phyloP scores from a whole-genome alignment of 2,113 vertebrate genomes.

The Albula goreensis region DNA sequence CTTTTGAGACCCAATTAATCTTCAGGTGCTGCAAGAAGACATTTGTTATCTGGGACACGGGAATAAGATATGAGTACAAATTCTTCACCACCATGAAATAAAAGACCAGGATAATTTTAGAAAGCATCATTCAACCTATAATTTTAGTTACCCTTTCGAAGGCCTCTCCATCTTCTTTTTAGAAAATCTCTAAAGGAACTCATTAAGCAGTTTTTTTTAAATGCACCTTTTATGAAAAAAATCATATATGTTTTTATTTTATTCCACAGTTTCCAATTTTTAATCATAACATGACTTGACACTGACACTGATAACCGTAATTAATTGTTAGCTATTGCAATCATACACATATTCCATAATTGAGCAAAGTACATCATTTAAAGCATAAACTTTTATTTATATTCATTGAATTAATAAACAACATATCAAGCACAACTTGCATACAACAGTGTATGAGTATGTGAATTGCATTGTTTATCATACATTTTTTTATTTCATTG shows the following conservation, averaged over 20 bases:
- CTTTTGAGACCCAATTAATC: conserved; percentile 73
- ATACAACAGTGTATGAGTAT: background rate
- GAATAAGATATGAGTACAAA: conserved; percentile 81
- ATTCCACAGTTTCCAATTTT: conserved; percentile 6
- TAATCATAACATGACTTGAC: background rate
- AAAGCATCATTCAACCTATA: conserved; percentile 78
- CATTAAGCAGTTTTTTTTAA: conserved; percentile 52
- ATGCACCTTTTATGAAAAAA: conserved; percentile 16
- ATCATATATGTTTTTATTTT: conserved; percentile 21
- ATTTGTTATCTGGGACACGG: conserved; percentile 71
- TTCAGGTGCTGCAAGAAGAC: conserved; percentile 70
- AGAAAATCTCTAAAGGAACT: conserved; percentile 64
- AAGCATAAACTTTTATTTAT: no score
- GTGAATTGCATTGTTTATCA: background rate
- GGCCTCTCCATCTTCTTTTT: conserved; percentile 67
- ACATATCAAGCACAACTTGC: background rate
- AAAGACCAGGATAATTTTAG: conserved; percentile 82
- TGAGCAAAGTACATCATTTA: no score
- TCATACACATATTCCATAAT: no score
- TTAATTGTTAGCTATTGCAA: no score
- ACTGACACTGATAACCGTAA: background rate
- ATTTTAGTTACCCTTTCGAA: conserved; percentile 71
- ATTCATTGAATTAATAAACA: no score
- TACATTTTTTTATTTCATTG: background rate
- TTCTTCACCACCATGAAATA: conserved; percentile 73